Base-by-base conservation (phyloP, 2,113 vertebrate species). In the Paradoxurus hermaphroditus region DNA sequence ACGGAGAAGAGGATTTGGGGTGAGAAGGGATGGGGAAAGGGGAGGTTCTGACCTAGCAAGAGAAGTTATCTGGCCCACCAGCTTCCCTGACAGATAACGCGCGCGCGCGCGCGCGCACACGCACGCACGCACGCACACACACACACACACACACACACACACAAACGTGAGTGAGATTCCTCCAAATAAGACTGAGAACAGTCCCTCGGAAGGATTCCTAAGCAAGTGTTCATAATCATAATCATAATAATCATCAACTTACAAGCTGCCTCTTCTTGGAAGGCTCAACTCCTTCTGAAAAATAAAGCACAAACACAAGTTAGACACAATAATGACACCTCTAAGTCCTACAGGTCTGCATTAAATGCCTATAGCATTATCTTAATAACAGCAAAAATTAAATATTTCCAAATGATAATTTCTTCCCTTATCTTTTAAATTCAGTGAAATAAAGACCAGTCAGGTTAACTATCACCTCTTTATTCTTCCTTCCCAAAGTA, bases 251-350 rank as follows among this genome's bases (percentile, higher is more conserved):
- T 49, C 25, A 92, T 96, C 63, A 97, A 98, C 98, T 99, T 99
- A 99, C 99, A 99, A 99, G 97, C 99, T 99, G 99, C 99, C 99
- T 99, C 99, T 99, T 99, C 99, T 98, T 95, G 99, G 99, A 98
- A 99, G 99, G 95, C 99, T 99, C 98, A 99, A 99, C 98, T 99
- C 99, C 98, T 99, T 99, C 99, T 99, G 99, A 78, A 98, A 99
- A 95, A 97, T 97, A 95, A 98, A 97, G 96, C 0, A 97, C 6
- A 90, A 90, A 91, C 4, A 65, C 19, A 94, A 65, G 27, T 98
- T 94, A 98, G 86, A 93, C 4, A 77, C 34, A 86, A 73, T 44
- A 92, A 88, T 23, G 16, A n/a, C 16, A 36, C 62, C 86, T 29
- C 14, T 82, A 31, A 86, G 39, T 94, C 25, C 56, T 79, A 10